Evolutionary conservation across 2,113 vertebrate genomes (phyloP).

Genomic region (Calonectris borealis): DNA sequence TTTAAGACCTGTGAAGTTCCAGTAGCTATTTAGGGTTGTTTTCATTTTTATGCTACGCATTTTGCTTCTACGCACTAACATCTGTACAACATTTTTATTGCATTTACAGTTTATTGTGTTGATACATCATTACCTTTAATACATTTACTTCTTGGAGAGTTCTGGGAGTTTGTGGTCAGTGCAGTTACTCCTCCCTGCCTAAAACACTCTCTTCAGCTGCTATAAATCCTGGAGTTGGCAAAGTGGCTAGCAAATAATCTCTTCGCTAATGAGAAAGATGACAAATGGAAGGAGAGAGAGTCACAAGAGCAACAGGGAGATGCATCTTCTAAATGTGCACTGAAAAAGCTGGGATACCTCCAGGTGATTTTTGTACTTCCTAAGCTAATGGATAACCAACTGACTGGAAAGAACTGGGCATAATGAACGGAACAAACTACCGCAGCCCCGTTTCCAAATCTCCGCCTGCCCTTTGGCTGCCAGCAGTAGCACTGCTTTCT

Average conservation of each 20-base stretch:
- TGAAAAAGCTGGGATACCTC: not conserved
- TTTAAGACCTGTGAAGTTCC: not conserved
- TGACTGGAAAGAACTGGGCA: slow-evolving; percentile 40
- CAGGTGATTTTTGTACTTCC: slow-evolving; percentile 37
- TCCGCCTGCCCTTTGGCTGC: not conserved
- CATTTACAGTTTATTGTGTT: not conserved
- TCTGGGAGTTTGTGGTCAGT: not conserved
- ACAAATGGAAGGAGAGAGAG: not conserved
- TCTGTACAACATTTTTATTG: not conserved
- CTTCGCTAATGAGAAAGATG: not conserved
- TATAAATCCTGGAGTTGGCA: not conserved
- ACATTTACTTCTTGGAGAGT: not conserved
- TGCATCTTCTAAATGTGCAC: not conserved
- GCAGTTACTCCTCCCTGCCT: not conserved
- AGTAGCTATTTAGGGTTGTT: not conserved
- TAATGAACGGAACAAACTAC: slow-evolving; percentile 33
- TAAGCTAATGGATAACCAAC: slow-evolving; percentile 32
- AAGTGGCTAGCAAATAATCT: not conserved
- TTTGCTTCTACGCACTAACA: not conserved
- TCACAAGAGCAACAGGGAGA: not conserved
- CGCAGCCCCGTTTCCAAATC: not conserved
- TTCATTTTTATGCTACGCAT: not conserved
- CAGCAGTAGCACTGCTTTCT: not conserved
- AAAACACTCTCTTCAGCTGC: not conserved
- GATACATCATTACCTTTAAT: not conserved